A percentile compares a stretch with the other conserved stretches of the same genome.
These are phyloP conservation scores for Atrichornis clamosus DNA, from an alignment of 2,113 vertebrate species.

Conservation along the genomic window DNA sequence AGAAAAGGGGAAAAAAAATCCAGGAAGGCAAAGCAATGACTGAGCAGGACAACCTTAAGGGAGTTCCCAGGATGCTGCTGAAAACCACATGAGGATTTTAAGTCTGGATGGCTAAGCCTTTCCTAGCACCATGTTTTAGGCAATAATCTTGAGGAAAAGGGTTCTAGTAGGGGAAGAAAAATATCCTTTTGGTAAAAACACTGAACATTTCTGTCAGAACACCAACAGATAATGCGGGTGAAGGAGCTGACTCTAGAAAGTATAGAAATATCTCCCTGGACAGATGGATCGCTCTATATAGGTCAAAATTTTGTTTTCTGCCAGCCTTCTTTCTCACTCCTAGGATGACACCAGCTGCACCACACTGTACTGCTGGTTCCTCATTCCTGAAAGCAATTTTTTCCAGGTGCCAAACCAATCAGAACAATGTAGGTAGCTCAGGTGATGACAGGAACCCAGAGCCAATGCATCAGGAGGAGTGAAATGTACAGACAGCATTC, in stretches of 20 bases:
- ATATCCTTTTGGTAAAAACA: not conserved
- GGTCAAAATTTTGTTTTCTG: slow-evolving; percentile 17
- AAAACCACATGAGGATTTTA: not conserved
- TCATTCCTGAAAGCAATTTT: not conserved
- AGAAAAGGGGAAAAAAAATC: fast-evolving
- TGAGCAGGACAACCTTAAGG: not conserved
- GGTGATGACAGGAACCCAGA: not conserved
- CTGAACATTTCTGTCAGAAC: not conserved
- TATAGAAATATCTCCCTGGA: not conserved
- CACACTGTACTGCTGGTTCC: not conserved
- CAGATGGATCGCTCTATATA: slow-evolving; percentile 27
- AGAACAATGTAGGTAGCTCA: not conserved
- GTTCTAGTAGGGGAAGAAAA: not conserved
- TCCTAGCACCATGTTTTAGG: not conserved
- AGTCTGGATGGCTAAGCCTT: not conserved
- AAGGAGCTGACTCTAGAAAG: not conserved
- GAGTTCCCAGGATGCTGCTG: not conserved
- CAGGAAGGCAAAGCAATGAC: not conserved
- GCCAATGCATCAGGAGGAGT: not conserved
- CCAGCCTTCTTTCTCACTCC: not conserved
- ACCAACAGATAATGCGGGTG: not conserved
- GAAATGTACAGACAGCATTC: not conserved
- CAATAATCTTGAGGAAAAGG: not conserved
- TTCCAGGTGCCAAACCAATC: not conserved
- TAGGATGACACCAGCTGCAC: slow-evolving; percentile 23